Conservation (phyloP, 2,888 invertebrate genomes). For the Cacoxenus indagator region DNA sequence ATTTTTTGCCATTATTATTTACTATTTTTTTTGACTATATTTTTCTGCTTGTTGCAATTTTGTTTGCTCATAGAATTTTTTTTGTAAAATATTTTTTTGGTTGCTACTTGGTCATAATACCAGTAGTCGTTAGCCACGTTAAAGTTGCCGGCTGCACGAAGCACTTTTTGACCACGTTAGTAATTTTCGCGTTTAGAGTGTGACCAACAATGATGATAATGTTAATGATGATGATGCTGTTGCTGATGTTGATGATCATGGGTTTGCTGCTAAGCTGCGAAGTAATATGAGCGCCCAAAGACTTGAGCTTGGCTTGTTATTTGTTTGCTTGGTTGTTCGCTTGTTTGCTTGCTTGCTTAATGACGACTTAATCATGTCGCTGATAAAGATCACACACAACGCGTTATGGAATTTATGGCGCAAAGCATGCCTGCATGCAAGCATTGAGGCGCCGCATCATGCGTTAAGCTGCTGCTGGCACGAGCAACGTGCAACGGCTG, state of each 20-base stretch:
- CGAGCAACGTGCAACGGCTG: too few species aligned
- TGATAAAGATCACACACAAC: constrained; percentile 56
- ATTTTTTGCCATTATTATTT: neutral
- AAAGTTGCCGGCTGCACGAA: constrained; percentile 22
- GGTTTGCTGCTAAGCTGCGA: neutral
- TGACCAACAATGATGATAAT: neutral
- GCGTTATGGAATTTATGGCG: constrained; percentile 26
- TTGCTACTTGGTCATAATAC: constrained; percentile 42
- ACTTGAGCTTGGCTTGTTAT: too few species aligned
- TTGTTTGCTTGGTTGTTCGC: too few species aligned
- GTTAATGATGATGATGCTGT: neutral
- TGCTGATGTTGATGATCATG: constrained; percentile 26
- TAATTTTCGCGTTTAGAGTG: neutral
- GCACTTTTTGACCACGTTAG: neutral
- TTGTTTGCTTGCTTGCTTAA: too few species aligned
- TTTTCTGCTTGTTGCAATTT: neutral
- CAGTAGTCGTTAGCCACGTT: too few species aligned
- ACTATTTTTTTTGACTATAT: neutral
- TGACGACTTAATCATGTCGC: constrained; percentile 67
- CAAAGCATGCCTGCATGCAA: neutral
- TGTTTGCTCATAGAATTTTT: neutral
- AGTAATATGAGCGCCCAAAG: neutral
- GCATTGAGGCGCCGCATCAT: neutral
- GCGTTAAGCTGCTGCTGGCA: constrained; percentile 23
- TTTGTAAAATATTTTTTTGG: constrained; percentile 2